These are phyloP conservation scores for Neuroterus valhalla DNA, from an alignment of 1,140 invertebrate genomes.

Conservation along the genomic window DNA sequence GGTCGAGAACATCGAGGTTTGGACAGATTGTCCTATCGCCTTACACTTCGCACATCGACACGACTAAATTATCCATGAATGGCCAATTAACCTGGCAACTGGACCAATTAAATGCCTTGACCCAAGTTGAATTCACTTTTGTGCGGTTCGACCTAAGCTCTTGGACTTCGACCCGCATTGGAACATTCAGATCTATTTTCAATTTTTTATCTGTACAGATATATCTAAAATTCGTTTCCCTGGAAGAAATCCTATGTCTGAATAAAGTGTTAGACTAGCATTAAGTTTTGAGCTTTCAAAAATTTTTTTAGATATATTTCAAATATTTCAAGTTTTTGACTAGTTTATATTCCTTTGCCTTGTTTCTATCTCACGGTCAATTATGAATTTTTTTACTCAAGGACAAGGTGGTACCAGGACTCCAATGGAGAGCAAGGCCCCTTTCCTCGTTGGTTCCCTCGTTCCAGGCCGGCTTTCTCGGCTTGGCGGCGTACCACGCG, in stretches of 20 bases:
- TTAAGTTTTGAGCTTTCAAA: too few species aligned
- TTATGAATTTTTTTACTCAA: constrained; percentile 63
- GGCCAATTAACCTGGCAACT: constrained; percentile 72
- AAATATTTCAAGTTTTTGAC: too few species aligned
- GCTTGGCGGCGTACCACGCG: constrained; percentile 70
- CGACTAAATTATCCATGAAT: constrained; percentile 73
- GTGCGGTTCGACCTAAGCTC: not conserved
- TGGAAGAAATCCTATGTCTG: too few species aligned
- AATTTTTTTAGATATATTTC: too few species aligned
- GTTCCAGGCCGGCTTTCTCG: constrained; percentile 45
- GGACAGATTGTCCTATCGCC: constrained; percentile 47
- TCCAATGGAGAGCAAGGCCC: constrained; percentile 46
- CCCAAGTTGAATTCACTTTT: constrained; percentile 46
- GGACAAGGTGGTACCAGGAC: constrained; percentile 59
- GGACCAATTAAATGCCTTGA: constrained; percentile 64
- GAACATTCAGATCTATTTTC: not conserved
- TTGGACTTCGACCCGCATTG: constrained; percentile 20
- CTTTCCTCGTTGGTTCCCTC: constrained; percentile 42
- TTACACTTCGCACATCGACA: constrained; percentile 50
- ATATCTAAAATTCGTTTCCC: too few species aligned
- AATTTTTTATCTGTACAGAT: too few species aligned
- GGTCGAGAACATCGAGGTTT: constrained; percentile 40
- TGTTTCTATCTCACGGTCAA: constrained; percentile 52
- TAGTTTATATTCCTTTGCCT: constrained; percentile 33
- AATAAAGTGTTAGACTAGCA: too few species aligned